Evolutionary conservation across 2,797 vertebrate genomes (phyloP).

Genomic region (Falco peregrinus): DNA sequence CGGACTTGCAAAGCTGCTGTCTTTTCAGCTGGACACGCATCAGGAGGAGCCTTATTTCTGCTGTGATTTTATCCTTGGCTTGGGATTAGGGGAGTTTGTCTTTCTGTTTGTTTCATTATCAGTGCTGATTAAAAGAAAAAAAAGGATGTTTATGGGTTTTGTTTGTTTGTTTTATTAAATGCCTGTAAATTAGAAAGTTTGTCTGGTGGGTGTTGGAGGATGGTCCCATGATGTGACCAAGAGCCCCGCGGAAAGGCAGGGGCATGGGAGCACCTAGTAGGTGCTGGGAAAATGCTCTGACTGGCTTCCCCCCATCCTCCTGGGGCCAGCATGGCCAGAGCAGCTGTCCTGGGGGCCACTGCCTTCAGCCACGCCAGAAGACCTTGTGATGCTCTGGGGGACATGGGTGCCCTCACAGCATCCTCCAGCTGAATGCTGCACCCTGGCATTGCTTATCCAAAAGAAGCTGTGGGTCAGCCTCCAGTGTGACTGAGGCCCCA

Average conservation of each 20-base stretch:
- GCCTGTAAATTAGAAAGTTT: background rate
- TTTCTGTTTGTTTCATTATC: slow-evolving; percentile 21
- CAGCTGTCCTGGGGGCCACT: background rate
- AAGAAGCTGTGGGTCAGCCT: background rate
- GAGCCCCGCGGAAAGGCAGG: background rate
- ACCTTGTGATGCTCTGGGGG: background rate
- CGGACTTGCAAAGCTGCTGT: background rate
- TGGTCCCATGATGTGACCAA: rapidly evolving
- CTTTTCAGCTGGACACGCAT: background rate
- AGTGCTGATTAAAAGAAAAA: slow-evolving; percentile 42
- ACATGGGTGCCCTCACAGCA: background rate
- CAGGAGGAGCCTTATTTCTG: background rate
- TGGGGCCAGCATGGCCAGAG: background rate
- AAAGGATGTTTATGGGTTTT: background rate
- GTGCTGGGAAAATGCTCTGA: background rate
- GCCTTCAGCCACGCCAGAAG: background rate
- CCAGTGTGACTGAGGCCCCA: background rate
- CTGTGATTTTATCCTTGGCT: slow-evolving; percentile 17
- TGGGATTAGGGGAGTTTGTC: background rate
- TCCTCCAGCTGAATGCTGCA: rapidly evolving
- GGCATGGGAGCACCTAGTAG: rapidly evolving
- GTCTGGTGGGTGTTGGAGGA: background rate
- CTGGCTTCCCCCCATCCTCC: background rate
- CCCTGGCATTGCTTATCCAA: background rate
- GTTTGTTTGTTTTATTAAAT: background rate